Conservation (phyloP, 2,888 invertebrate species). For the Hyalella azteca region DNA sequence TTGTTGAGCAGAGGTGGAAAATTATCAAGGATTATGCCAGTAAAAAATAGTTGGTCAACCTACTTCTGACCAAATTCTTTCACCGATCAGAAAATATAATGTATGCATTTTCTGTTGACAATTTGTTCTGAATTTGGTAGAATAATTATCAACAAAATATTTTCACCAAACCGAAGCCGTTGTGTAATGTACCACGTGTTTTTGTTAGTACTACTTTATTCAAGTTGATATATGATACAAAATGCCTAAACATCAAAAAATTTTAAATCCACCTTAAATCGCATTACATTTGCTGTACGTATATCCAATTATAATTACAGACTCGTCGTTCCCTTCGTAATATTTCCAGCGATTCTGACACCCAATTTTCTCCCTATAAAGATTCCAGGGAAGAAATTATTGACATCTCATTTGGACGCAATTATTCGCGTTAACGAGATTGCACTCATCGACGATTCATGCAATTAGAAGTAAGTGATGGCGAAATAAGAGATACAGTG, state of each 20-base stretch:
- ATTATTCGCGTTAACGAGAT: constrained; percentile 4
- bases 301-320: background rate
- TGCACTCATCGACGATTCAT: background rate
- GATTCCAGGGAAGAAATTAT: background rate
- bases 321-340: background rate
- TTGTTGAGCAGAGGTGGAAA: too few relatives aligned
- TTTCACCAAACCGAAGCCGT: too few relatives aligned
- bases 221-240: background rate
- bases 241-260: background rate
- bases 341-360: background rate
- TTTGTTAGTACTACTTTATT: too few relatives aligned
- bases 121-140: too few relatives aligned
- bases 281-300: background rate
- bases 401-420: constrained; percentile 13
- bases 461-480: constrained; percentile 6
- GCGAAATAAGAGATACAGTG: background rate
- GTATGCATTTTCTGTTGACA: too few relatives aligned
- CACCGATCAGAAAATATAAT: too few relatives aligned
- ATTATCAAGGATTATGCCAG: too few relatives aligned
- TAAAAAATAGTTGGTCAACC: too few relatives aligned
- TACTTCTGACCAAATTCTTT: too few relatives aligned
- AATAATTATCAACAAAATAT: too few relatives aligned
- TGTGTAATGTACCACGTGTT: too few relatives aligned
- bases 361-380: constrained; percentile 16
- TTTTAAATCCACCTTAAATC: background rate